Conservation (phyloP, 2,113 vertebrate species). For the Albula goreensis region DNA sequence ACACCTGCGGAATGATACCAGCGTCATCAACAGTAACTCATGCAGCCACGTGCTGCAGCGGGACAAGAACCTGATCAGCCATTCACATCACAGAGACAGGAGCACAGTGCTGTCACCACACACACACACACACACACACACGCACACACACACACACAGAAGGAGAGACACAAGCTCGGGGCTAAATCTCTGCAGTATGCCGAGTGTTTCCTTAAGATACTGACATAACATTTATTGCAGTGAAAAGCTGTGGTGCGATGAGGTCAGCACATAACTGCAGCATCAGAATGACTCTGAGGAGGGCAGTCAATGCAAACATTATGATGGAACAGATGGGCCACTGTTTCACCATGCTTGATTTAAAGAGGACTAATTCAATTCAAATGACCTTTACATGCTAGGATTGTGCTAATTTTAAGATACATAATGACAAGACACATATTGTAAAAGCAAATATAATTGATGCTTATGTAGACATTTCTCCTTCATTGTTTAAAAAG, state of each 20-base stretch:
- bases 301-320: not conserved
- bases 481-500: not conserved
- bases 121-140: not conserved
- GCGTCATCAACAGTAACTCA: not conserved
- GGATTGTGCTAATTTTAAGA: not conserved
- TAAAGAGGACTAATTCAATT: too few relatives aligned
- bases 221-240: not conserved
- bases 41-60: too few relatives aligned
- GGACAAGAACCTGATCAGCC: too few relatives aligned
- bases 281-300: not conserved
- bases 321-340: not conserved
- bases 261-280: not conserved
- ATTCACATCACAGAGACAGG: not conserved
- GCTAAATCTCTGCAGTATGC: too few relatives aligned
- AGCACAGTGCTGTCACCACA: too few relatives aligned
- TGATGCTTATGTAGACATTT: not conserved
- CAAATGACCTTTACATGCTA: too few relatives aligned
- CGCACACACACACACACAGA: not conserved
- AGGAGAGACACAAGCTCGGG: not conserved
- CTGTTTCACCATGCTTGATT: not conserved
- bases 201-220: too few relatives aligned
- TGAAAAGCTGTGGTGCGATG: not conserved
- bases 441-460: not conserved
- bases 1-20: conserved; percentile 66
- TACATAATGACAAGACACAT: not conserved